These are phyloP conservation scores for Acrossocheilus wenchowensis DNA, from an alignment of 2,797 vertebrate species.

Conservation along the genomic window DNA sequence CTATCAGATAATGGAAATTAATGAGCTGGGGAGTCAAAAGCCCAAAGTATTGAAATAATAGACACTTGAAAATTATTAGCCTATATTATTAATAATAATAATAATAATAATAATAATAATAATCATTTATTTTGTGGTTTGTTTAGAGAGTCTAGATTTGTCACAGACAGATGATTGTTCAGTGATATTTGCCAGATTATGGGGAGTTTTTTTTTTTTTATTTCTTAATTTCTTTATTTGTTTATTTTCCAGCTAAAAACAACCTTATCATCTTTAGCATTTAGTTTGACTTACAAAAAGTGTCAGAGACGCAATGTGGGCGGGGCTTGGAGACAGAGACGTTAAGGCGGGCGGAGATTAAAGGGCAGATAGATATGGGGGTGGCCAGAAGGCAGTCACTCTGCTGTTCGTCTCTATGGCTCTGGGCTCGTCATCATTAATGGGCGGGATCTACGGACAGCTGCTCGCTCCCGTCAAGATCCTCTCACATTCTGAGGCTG, in stretches of 20 bases:
- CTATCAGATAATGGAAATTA: background rate
- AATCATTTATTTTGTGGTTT: background rate
- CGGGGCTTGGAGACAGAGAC: slow-evolving; percentile 58
- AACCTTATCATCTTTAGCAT: background rate
- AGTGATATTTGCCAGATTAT: background rate
- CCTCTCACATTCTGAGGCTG: slow-evolving; percentile 33
- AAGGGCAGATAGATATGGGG: slow-evolving; percentile 62
- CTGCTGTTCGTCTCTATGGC: no score
- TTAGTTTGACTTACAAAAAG: slow-evolving; percentile 67
- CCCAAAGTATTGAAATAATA: background rate
- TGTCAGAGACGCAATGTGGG: slow-evolving; percentile 66
- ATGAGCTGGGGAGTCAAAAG: background rate
- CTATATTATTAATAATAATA: background rate
- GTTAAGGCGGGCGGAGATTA: background rate
- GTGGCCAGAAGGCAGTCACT: slow-evolving; percentile 73
- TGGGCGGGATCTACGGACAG: slow-evolving; percentile 62
- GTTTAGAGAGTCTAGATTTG: background rate
- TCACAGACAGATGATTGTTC: background rate
- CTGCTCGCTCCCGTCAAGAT: slow-evolving; percentile 80
- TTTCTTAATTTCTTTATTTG: background rate
- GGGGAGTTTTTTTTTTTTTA: background rate
- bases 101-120: background rate
- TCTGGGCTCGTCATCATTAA: slow-evolving; percentile 67
- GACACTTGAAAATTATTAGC: background rate
- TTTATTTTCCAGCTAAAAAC: background rate